Conservation (phyloP, 1,140 invertebrate genomes). For the Caenorhabditis remanei region DNA sequence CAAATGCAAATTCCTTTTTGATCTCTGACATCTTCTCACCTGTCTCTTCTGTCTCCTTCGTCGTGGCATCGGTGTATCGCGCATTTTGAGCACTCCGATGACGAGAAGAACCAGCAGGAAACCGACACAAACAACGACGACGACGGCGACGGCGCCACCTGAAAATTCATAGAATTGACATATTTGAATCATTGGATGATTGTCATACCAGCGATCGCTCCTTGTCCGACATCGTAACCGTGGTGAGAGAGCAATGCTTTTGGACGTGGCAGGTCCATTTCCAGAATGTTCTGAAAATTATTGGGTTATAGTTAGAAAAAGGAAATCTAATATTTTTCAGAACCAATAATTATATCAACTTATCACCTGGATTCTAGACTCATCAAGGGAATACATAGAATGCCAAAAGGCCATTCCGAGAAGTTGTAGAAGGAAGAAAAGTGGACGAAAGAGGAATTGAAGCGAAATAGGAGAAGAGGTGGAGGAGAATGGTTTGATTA, state of each 20-base stretch:
- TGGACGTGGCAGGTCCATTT: conserved; percentile 77
- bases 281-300: conserved; percentile 73
- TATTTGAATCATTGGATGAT: neutral
- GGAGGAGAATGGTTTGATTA: conserved; percentile 54
- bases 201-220: conserved; percentile 72
- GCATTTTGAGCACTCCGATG: conserved; percentile 77
- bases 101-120: conserved; percentile 77
- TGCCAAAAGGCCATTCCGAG: conserved; percentile 48
- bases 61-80: conserved; percentile 71
- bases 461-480: conserved; percentile 48
- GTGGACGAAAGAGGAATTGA: conserved; percentile 47
- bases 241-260: conserved; percentile 76
- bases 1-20: conserved; percentile 39
- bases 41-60: conserved; percentile 65
- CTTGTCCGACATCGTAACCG: conserved; percentile 77
- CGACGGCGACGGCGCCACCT: conserved; percentile 75
- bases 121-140: conserved; percentile 77
- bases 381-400: conserved; percentile 48
- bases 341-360: neutral
- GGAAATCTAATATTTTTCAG: neutral
- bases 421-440: neutral
- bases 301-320: neutral
- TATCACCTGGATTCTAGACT: conserved; percentile 32
- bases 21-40: conserved; percentile 17
- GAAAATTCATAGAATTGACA: conserved; percentile 19